Evolutionary conservation across 1,140 invertebrate species (phyloP).

Genomic region (Drosophila simulans): DNA sequence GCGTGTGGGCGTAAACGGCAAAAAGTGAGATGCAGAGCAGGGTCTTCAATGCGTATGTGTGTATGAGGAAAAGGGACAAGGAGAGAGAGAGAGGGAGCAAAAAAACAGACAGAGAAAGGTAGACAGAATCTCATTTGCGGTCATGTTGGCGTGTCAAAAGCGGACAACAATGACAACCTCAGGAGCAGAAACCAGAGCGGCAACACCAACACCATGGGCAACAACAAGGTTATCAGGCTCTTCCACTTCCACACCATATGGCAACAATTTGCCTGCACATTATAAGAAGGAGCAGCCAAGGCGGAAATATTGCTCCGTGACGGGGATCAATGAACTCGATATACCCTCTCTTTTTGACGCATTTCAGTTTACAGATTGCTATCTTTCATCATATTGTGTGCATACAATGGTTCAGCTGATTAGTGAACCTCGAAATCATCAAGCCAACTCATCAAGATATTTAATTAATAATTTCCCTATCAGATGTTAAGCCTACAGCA

Average conservation of each 20-base stretch:
- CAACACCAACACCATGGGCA: neutral
- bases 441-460: neutral
- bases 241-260: constrained; percentile 54
- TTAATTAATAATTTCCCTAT: neutral
- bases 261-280: constrained; percentile 54
- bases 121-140: constrained; percentile 77
- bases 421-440: neutral
- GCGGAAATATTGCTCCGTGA: constrained; percentile 16
- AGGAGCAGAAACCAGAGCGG: constrained; percentile 27
- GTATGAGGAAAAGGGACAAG: neutral
- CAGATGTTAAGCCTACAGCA: neutral
- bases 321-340: constrained; percentile 22
- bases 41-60: no score
- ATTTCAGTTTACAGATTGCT: neutral
- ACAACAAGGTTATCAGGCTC: constrained; percentile 37
- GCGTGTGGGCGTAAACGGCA: constrained; percentile 56
- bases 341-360: constrained; percentile 23
- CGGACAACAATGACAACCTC: constrained; percentile 50
- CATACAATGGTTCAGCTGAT: neutral
- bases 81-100: neutral
- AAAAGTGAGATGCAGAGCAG: constrained; percentile 35
- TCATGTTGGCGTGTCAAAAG: constrained; percentile 72
- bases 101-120: constrained; percentile 9
- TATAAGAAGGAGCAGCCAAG: constrained; percentile 23
- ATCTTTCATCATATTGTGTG: neutral